Percentiles rank a stretch among this genome's conserved stretches.
Evolutionary conservation across 2,888 invertebrate species (phyloP).

Genomic region (Biston betularia): DNA sequence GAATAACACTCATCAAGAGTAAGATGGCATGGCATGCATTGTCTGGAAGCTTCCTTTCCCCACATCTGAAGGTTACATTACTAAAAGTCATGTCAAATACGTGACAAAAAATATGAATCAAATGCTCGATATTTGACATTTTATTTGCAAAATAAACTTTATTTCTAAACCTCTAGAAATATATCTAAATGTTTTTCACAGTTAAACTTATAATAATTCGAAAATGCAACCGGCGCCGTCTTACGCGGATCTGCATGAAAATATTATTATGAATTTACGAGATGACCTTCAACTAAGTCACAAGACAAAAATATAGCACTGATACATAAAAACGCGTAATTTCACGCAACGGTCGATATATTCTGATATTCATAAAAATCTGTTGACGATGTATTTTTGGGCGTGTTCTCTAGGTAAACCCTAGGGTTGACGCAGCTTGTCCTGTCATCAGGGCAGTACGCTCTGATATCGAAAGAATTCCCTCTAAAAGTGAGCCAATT

Average conservation of each 20-base stretch:
- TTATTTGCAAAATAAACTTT: not conserved
- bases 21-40: too few species aligned
- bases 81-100: too few species aligned
- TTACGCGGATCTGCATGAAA: conserved; percentile 16
- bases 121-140: not conserved
- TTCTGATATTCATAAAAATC: conserved; percentile 30
- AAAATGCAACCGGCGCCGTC: conserved; percentile 17
- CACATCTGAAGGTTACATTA: too few species aligned
- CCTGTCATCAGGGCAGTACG: too few species aligned
- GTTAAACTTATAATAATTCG: not conserved
- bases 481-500: too few species aligned
- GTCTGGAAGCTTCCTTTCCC: too few species aligned
- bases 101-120: too few species aligned
- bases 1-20: too few species aligned
- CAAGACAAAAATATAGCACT: conserved; percentile 25
- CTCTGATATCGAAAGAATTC: too few species aligned
- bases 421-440: conserved; percentile 3
- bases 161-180: not conserved
- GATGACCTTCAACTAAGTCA: conserved; percentile 23
- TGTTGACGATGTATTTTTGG: conserved; percentile 32
- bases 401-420: conserved; percentile 15
- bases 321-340: conserved; percentile 33
- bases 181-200: not conserved
- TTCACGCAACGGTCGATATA: conserved; percentile 31
- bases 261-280: conserved; percentile 17